Base-by-base conservation (phyloP, 2,113 vertebrate species). In the Hippocampus comes region DNA sequence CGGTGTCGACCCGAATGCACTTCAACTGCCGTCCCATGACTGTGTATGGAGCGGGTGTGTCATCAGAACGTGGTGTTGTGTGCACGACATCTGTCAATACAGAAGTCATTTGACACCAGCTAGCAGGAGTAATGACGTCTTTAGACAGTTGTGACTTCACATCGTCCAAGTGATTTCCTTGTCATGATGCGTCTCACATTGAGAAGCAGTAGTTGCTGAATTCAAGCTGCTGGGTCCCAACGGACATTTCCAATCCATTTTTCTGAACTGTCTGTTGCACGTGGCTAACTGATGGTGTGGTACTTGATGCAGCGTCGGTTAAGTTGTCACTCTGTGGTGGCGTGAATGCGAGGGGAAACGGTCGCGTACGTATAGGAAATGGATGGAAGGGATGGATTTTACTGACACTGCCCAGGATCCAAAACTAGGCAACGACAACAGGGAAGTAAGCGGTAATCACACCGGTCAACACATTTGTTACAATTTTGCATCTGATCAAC, bases 1-100 rank as follows among this genome's bases (percentile, higher is more conserved):
- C 80, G 80, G 82, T 82, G 78, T 89, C 90, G 93, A 93, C 85
- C 91, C 92, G 87, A 81, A 87, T 86, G 90, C 80, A 74, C 81
- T 92, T 92, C 92, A 90, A 84, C 92, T 88, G 65, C 75, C 80
- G 72, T 89, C 87, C 88, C 73, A 68, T 66, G 70, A 60, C 77
- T 7, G 17, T 61, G 63, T 80, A 38, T 38, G 34, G 34, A 38
- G 34, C 34, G 60, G 78, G 66, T 72, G 64, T 27, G 49, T 53
- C 57, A 74, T 78, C 60, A 68, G 34, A 53, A 60, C 8, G 38
- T 68, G 38, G 73, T 73, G 72, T 18, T 78, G 63, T 79, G 79
- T 74, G 42, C 1, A 2, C 43, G 65, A 72, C 38, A 66, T 68
- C 8, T 73, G 43, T 71, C 71, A 51, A 70, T 75, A 74, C 63